phyloP scores from a whole-genome alignment of 1,140 invertebrate genomes.

The Neodiprion lecontei region DNA sequence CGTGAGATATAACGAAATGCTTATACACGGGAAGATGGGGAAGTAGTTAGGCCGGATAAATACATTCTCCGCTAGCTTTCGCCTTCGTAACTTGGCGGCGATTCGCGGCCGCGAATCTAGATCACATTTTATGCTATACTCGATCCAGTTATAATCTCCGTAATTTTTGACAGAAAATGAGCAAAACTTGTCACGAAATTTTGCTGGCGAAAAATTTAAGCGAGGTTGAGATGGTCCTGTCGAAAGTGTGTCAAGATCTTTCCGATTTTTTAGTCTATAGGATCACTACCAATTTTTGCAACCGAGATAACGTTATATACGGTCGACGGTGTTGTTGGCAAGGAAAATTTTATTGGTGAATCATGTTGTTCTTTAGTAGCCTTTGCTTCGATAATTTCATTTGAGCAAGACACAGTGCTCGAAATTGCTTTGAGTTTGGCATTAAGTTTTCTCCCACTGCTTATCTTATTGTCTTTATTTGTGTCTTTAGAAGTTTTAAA shows the following conservation, averaged over 20 bases:
- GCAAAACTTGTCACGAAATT: neutral
- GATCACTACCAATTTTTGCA: neutral
- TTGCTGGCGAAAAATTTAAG: neutral
- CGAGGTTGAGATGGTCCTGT: slow-evolving; percentile 2
- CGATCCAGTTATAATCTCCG: neutral
- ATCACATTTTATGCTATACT: no score
- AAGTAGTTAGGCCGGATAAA: no score
- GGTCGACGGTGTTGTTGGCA: neutral
- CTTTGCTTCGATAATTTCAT: neutral
- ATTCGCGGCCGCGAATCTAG: no score
- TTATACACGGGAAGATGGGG: no score
- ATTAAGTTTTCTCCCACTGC: neutral
- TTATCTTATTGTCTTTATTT: neutral
- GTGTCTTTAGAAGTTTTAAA: slow-evolving; percentile 3
- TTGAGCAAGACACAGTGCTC: neutral
- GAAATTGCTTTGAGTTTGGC: no score
- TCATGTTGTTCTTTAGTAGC: slow-evolving; percentile 3
- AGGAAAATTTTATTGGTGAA: slow-evolving; percentile 7
- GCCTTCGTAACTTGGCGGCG: no score
- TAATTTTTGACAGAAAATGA: neutral
- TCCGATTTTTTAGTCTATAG: neutral
- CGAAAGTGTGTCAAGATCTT: neutral
- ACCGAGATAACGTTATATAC: neutral
- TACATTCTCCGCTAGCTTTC: no score
- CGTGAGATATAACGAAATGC: no score